Percentiles rank a stretch among this genome's conserved stretches.
Conservation (phyloP, 2,797 vertebrate species). For the Varecia variegata region DNA sequence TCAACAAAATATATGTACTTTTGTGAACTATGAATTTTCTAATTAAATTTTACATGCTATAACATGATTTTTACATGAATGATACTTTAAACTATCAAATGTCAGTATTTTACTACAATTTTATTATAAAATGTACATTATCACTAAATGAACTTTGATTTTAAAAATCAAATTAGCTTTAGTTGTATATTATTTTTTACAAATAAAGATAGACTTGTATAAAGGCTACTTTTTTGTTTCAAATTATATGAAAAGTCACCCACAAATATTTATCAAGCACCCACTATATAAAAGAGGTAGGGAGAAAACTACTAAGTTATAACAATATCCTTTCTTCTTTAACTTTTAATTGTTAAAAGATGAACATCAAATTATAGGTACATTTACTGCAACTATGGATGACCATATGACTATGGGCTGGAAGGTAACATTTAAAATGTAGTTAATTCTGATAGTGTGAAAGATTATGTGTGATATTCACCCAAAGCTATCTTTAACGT, state of each 20-base stretch:
- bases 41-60: constrained; percentile 88
- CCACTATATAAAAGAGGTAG: too few relatives aligned
- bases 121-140: constrained; percentile 88
- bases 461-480: too few relatives aligned
- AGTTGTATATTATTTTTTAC: constrained; percentile 90
- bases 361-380: not conserved
- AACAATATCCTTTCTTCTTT: not conserved
- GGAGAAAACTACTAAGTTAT: not conserved
- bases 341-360: not conserved
- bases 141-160: constrained; percentile 88
- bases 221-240: constrained; percentile 66
- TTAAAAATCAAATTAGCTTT: constrained; percentile 87
- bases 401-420: not conserved
- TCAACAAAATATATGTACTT: constrained; percentile 83
- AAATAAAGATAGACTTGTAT: constrained; percentile 84
- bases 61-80: constrained; percentile 88
- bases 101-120: constrained; percentile 91
- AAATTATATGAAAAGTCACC: constrained; percentile 44
- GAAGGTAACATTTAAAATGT: not conserved
- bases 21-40: constrained; percentile 88
- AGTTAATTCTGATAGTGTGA: not conserved
- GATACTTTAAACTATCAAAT: constrained; percentile 87
- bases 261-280: not conserved
- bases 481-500: not conserved
- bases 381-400: not conserved